phyloP scores from a whole-genome alignment of 2,888 invertebrate species.

The Erynnis tages region DNA sequence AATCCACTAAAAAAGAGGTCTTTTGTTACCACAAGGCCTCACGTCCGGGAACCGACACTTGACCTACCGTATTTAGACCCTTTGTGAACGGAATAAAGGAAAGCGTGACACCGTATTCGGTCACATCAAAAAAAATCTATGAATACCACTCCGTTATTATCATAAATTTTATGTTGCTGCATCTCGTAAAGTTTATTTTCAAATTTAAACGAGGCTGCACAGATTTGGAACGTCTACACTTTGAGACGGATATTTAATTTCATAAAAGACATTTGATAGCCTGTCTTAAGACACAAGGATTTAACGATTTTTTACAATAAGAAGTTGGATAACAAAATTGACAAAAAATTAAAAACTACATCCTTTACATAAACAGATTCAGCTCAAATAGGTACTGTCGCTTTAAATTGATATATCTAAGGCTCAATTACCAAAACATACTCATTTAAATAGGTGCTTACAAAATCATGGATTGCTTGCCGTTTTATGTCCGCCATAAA shows the following conservation, averaged over 20 bases:
- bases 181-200: constrained; percentile 22
- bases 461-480: too few species aligned
- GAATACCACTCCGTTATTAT: constrained; percentile 58
- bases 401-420: too few species aligned
- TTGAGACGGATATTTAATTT: background rate
- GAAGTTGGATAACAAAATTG: too few species aligned
- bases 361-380: too few species aligned
- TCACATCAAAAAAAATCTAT: constrained; percentile 50
- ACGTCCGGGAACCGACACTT: constrained; percentile 78
- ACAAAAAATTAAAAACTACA: too few species aligned
- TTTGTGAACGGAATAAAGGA: constrained; percentile 68
- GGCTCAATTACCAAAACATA: too few species aligned
- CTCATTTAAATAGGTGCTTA: too few species aligned
- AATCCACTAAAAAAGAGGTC: constrained; percentile 54
- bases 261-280: background rate
- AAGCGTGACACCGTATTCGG: constrained; percentile 69
- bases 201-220: constrained; percentile 9
- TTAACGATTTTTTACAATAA: too few species aligned
- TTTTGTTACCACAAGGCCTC: constrained; percentile 61
- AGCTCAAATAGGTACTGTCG: too few species aligned
- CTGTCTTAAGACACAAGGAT: too few species aligned
- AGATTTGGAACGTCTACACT: constrained; percentile 15
- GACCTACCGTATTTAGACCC: constrained; percentile 76
- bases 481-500: constrained; percentile 15
- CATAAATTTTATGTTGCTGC: constrained; percentile 50